These are phyloP conservation scores for Zosterops japonicus DNA, from an alignment of 2,113 vertebrate species.

Conservation along the genomic window DNA sequence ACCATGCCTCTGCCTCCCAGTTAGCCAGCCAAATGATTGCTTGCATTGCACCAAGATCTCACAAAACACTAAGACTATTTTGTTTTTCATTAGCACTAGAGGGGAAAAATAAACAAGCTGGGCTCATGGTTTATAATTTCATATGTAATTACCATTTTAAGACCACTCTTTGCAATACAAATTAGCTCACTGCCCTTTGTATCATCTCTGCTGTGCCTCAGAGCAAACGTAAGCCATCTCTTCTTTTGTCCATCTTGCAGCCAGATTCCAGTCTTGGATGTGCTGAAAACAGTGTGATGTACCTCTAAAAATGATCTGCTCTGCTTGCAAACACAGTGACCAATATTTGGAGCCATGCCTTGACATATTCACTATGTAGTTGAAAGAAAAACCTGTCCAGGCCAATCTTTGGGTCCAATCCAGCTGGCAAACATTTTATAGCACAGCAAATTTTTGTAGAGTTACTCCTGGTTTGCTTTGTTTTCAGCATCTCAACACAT, in stretches of 20 bases:
- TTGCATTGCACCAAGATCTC: not conserved
- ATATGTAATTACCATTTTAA: conserved; percentile 49
- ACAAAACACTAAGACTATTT: conserved; percentile 21
- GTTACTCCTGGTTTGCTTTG: not conserved
- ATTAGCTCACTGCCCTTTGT: conserved; percentile 33
- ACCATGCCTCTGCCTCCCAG: not conserved
- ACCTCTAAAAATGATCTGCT: not conserved
- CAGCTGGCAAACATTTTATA: not conserved
- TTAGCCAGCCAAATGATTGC: not conserved
- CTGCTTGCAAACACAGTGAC: not conserved
- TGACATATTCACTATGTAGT: not conserved
- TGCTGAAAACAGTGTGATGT: not conserved
- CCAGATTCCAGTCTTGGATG: not conserved
- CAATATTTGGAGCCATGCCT: not conserved
- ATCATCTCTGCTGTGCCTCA: not conserved
- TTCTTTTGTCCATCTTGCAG: not conserved
- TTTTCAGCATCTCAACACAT: not conserved
- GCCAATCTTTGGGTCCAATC: not conserved
- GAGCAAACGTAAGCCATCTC: not conserved
- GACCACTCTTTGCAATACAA: conserved; percentile 28
- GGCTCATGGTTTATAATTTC: conserved; percentile 19
- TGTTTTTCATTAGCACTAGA: conserved; percentile 41
- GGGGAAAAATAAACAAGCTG: conserved; percentile 1
- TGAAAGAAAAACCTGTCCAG: not conserved
- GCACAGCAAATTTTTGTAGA: not conserved